Evolutionary conservation across 2,888 invertebrate species (phyloP), one percentile per base, ranked within the genome.

Genomic region (Opisthograptis luteolata): DNA sequence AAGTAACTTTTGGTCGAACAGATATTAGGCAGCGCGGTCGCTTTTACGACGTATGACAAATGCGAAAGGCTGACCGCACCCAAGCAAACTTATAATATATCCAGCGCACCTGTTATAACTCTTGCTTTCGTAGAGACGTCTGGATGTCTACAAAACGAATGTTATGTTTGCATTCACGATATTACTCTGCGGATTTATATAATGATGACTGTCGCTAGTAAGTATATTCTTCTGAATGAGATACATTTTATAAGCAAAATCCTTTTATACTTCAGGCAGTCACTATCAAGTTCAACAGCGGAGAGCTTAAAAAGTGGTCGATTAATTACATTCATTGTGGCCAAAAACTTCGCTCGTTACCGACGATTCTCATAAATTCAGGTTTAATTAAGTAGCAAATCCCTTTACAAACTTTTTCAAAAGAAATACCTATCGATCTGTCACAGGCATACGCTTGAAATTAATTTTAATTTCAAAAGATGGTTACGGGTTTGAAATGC

Each of bases 311-410:
- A 81, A 78, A 82, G 72, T 83, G 79, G 71, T 69, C 80, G 68
- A 82, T 82, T 84, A 86, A 85, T 88, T 83, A 86, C 77, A 81
- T 80, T 84, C 83, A 84, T 84, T 87, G 86, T 83, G 86, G 83
- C 66, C 66, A 70, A 72, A 82, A 89, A 89, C 81, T 88, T 88
- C 60, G 85, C 82, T 88, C 89, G 82, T 89, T 89, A 88, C 80
- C 73, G 75, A 68, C 77, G 70, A 78, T 81, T 81, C 80, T 81
- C 76, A 80, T 77, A 80, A 82, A 84, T 81, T 83, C 76, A 75
- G 76, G 77, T 84, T 84, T 81, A 79, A 85, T 84, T 85, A 78
- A 79, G 76, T 79, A 81, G 72, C 78, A 79, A 84, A 84, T 80
- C 84, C 81, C 77, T 82, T 74, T 79, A 63, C 57, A 55, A 75